phyloP scores from a whole-genome alignment of 2,797 vertebrate genomes.

The Nannoperca obscura region DNA sequence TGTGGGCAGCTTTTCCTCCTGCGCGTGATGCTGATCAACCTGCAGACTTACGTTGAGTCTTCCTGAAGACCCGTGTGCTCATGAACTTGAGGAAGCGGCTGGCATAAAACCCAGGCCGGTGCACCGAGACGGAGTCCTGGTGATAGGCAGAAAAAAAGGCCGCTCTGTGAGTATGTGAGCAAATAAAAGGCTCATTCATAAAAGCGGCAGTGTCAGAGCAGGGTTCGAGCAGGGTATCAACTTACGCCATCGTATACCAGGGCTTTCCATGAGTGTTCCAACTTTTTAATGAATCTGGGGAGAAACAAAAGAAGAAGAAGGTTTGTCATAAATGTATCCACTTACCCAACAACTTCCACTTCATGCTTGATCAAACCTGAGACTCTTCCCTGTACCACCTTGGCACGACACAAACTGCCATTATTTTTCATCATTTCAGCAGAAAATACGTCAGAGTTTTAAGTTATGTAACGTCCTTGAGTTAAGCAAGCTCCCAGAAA shows the following conservation, averaged over 20 bases:
- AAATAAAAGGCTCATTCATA: slow-evolving; percentile 66
- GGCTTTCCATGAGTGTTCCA: slow-evolving; percentile 99
- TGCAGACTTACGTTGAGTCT: slow-evolving; percentile 92
- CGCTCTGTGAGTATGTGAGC: slow-evolving; percentile 18
- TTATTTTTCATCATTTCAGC: slow-evolving; percentile 19
- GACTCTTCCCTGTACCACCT: background rate
- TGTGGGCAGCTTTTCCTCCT: background rate
- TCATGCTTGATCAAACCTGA: slow-evolving; percentile 21
- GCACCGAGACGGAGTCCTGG: slow-evolving; percentile 96
- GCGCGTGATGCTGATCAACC: background rate
- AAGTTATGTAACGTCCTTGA: background rate
- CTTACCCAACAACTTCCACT: slow-evolving; percentile 30
- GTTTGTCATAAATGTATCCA: slow-evolving; percentile 32
- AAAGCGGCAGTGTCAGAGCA: slow-evolving; percentile 43
- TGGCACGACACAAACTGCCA: slow-evolving; percentile 1
- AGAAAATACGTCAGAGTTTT: slow-evolving; percentile 26
- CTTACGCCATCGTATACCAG: slow-evolving; percentile 97
- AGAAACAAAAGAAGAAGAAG: slow-evolving; percentile 54
- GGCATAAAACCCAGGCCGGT: slow-evolving; percentile 96
- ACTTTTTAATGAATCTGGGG: slow-evolving; percentile 95
- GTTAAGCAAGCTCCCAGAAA: slow-evolving; percentile 7
- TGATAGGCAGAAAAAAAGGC: slow-evolving; percentile 36
- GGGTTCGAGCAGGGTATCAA: slow-evolving; percentile 54
- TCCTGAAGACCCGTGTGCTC: slow-evolving; percentile 96
- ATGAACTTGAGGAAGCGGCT: slow-evolving; percentile 99